Evolutionary conservation across 1,140 invertebrate genomes (phyloP), one percentile per base, ranked within the genome.

Genomic region (Diabrotica virgifera): DNA sequence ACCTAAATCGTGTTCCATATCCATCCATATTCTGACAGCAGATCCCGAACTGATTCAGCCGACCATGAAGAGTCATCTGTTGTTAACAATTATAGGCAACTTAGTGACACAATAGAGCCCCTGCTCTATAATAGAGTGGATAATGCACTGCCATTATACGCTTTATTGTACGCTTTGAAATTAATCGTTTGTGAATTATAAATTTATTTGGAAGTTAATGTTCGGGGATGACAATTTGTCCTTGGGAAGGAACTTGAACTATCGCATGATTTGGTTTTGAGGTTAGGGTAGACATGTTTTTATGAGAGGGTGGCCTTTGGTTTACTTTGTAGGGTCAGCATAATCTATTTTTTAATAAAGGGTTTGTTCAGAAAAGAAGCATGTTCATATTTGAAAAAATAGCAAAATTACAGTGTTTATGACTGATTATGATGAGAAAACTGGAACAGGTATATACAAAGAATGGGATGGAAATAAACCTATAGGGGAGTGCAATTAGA

Each of bases 71-170:
- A 75, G 75, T 76, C 73, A 72, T 72, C 72, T 74, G 75, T 75
- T 76, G 75, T 76, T 75, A 76, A 76, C 75, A 76, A 76, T 76
- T 76, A 76, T 74, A 76, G 75, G 69, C 75, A 76, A 76, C 75
- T 76, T 76, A 76, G 75, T 68, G 70, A 72, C 74, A 76, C 75
- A 76, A 76, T 76, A 59, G 71, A 72, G 69, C 72, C 71, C 73
- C 68, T 70, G 66, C 69, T 65, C 64, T 70, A 72, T 70, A 72
- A 73, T 75, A 75, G 72, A 73, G 66, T 72, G 68, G 64, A 74
- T 75, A 76, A 74, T 76, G 72, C 69, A 74, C 72, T 75, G 60
- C 69, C 69, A 74, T 75, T 75, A 74, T 75, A 65, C 66, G 38
- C 68, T 70, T 68, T 72, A 71, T 71, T 73, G 71, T 73, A 67